phyloP scores from a whole-genome alignment of 2,797 vertebrate genomes.

The Antennarius maculatus region DNA sequence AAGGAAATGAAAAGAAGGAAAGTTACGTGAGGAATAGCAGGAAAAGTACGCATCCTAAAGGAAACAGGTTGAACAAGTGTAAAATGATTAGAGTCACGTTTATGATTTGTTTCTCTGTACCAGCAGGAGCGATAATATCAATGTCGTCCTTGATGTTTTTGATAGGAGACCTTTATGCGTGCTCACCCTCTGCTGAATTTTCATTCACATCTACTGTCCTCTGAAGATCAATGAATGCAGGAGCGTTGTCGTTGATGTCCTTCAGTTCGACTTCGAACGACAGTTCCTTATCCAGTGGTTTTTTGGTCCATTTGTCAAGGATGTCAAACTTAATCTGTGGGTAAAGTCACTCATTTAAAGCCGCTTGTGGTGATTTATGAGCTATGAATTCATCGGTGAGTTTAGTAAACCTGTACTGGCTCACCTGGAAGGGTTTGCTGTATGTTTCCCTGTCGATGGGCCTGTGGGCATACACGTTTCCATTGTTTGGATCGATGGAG shows the following conservation, averaged over 20 bases:
- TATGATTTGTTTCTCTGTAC: no score
- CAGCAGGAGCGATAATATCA: no score
- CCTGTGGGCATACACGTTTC: constrained; percentile 60
- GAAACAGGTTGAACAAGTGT: no score
- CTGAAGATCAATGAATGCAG: constrained; percentile 57
- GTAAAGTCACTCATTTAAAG: background rate
- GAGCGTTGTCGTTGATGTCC: constrained; percentile 87
- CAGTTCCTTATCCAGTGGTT: constrained; percentile 74
- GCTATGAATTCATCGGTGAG: background rate
- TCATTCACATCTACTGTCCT: constrained; percentile 62
- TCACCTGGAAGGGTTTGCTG: constrained; percentile 69
- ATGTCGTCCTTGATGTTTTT: no score
- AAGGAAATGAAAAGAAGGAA: background rate
- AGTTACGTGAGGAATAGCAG: background rate
- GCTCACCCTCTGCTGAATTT: constrained; percentile 63
- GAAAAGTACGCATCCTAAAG: no score
- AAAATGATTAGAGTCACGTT: no score
- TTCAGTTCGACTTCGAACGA: constrained; percentile 81
- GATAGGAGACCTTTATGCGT: no score
- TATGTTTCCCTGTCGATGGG: constrained; percentile 80
- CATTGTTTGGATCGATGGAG: constrained; percentile 58
- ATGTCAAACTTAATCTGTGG: constrained; percentile 83
- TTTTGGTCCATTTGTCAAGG: rapidly evolving
- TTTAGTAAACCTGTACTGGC: background rate
- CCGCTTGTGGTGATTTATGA: background rate